A percentile compares a stretch with the other conserved stretches of the same genome.
These are phyloP conservation scores for Lordiphosa fenestrarum DNA, from an alignment of 2,888 invertebrate species.

Conservation along the genomic window DNA sequence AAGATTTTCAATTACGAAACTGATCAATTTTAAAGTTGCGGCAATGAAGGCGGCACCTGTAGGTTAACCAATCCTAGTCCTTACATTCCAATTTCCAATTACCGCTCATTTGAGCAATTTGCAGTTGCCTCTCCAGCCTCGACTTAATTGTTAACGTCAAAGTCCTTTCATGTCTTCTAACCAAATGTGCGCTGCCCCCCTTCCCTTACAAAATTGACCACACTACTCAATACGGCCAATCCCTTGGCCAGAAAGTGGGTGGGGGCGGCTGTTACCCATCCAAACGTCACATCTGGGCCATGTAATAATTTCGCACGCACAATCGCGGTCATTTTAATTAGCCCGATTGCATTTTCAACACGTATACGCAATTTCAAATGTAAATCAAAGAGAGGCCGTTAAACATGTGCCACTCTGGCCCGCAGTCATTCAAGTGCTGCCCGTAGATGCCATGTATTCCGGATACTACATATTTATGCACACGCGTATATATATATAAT, in stretches of 20 bases:
- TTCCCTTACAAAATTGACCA: not conserved
- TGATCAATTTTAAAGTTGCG: no score
- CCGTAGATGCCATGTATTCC: slow-evolving; percentile 14
- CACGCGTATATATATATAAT: slow-evolving; percentile 18
- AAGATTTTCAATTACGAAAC: no score
- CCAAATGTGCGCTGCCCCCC: no score
- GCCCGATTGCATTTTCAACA: slow-evolving; percentile 69
- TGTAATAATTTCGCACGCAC: slow-evolving; percentile 67
- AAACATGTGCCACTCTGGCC: slow-evolving; percentile 31
- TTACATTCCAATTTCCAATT: no score
- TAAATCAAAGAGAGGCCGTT: slow-evolving; percentile 61
- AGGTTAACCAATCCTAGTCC: no score
- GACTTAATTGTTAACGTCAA: no score
- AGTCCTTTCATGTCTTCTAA: no score
- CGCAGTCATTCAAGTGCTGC: slow-evolving; percentile 12
- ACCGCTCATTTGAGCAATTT: no score
- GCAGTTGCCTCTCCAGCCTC: no score
- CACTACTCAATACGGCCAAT: slow-evolving; percentile 17
- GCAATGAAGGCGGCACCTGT: no score
- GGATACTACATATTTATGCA: slow-evolving; percentile 17
- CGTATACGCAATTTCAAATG: slow-evolving; percentile 60
- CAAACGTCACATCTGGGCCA: slow-evolving; percentile 16
- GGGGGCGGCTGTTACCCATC: not conserved
- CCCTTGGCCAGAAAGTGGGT: not conserved
- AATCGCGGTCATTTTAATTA: slow-evolving; percentile 71